Evolutionary conservation across 1,140 invertebrate genomes (phyloP).

Genomic region (Apolygus lucorum): DNA sequence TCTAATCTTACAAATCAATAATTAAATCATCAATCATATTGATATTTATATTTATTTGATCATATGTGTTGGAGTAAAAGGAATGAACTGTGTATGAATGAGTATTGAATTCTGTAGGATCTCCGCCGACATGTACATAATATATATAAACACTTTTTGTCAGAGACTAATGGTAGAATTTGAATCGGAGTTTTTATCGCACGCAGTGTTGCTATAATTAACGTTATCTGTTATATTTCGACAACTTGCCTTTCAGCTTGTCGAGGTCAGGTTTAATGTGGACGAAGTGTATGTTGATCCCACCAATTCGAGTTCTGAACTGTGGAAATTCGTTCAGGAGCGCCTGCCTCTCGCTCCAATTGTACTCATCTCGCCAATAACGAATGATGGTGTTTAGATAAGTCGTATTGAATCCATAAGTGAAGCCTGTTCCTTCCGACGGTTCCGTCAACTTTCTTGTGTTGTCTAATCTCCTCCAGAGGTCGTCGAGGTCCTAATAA

Average conservation of each 20-base stretch:
- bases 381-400: slow-evolving; percentile 55
- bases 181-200: too few relatives aligned
- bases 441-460: slow-evolving; percentile 36
- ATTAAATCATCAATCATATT: too few relatives aligned
- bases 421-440: slow-evolving; percentile 57
- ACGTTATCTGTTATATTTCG: too few relatives aligned
- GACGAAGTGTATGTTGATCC: slow-evolving; percentile 66
- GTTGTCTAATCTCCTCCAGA: slow-evolving; percentile 21
- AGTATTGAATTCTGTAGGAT: too few relatives aligned
- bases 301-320: slow-evolving; percentile 58
- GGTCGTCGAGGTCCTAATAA: slow-evolving; percentile 9
- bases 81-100: too few relatives aligned
- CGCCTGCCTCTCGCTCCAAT: slow-evolving; percentile 59
- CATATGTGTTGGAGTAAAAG: too few relatives aligned
- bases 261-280: slow-evolving; percentile 45
- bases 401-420: slow-evolving; percentile 67
- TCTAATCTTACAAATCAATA: too few relatives aligned
- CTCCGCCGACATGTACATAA: too few relatives aligned
- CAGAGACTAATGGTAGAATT: too few relatives aligned
- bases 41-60: too few relatives aligned
- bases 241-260: slow-evolving; percentile 13
- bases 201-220: too few relatives aligned
- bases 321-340: slow-evolving; percentile 62
- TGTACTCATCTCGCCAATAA: slow-evolving; percentile 64
- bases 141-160: too few relatives aligned